Evolutionary conservation across 2,888 invertebrate genomes (phyloP), one percentile per base, ranked within the genome.

Genomic region (Choristoneura rosaceana): DNA sequence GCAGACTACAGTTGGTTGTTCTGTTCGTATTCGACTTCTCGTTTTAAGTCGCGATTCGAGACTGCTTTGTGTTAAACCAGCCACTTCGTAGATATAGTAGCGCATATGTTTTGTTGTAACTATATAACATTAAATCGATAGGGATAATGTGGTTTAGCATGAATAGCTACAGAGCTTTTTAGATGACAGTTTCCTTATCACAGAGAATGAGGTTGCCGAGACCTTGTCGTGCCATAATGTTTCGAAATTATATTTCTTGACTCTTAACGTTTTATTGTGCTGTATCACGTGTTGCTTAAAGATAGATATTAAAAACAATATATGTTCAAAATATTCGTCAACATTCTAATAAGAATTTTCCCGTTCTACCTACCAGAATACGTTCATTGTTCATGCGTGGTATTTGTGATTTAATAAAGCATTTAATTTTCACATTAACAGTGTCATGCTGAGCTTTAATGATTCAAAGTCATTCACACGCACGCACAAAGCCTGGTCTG

Each of bases 41-140:
- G 73, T 75, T 78, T 78, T 77, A 74, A 74, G 73, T 74, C 76
- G 80, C 78, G 75, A 77, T 78, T 75, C 76, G 75, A 75, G 77
- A 80, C 75, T 81, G 86, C 89, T 90, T 90, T 88, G 88, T 89
- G 67, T 88, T 84, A 78, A 84, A 82, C 82, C 79, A 73, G 76
- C 79, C 71, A 70, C 77, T 83, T 80, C 82, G 81, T 79, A 79
- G 55, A 55, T 80, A 80, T 80, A 66, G 75, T 77, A 85, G 82
- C 84, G 85, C 86, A 83, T 85, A 83, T 82, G 83, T 84, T 85
- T 86, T 77, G 75, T 76, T 80, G 79, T 82, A 80, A 82, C 78
- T 78, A 85, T 79, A 76, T 85, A 83, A 85, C 84, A 84, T 86
- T 84, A 81, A 87, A 87, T 89, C 86, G 85, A 89, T 88, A 83